Evolutionary conservation across 2,797 vertebrate genomes (phyloP), one percentile per base, ranked within the genome.

Genomic region (Acrocephalus scirpaceus): DNA sequence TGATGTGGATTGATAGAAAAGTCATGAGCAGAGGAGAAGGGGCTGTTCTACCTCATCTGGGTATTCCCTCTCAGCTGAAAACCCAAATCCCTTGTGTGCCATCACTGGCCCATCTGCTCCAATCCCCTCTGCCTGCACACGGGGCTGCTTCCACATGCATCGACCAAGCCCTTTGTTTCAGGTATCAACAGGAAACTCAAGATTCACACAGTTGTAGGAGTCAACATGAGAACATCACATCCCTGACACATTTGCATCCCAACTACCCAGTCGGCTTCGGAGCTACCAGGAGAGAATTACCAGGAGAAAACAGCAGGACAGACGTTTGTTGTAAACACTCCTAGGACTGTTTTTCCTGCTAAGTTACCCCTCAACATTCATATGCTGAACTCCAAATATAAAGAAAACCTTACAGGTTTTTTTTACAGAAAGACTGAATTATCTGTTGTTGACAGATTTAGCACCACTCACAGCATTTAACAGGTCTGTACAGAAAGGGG

Each of bases 141-240:
- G 8, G 45, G 9, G 85, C 58, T 61, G 13, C 54, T 70, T 65
- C 66, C 54, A 66, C 25, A 22, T 0, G 2, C 40, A 72, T 88
- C 4, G 54, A 29, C 58, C 73, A 86, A 95, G 69, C 13, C 16
- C 32, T 91, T 74, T 61, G 42, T 57, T 81, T 60, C 61, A 77
- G 64, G 45, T 87, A 92, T 67, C 48, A 64, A 58, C 64, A 45
- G 21, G 76, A 81, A 97, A 92, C 38, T 32, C 48, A 64, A 64
- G 91, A 38, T 83, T 91, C 64, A 17, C 1, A 9, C 16, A 40
- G 32, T 0, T 45, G 69, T 7, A 51, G 32, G 32, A 77, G 56
- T 36, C n/a, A 74, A 38, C 7, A 5, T 3, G 34, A 86, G 64
- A 82, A 51, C 5, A 61, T 22, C 27, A 40, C 38, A 38, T 38